Conservation (phyloP, 2,113 vertebrate species). For the Phylloscopus trochilus region DNA sequence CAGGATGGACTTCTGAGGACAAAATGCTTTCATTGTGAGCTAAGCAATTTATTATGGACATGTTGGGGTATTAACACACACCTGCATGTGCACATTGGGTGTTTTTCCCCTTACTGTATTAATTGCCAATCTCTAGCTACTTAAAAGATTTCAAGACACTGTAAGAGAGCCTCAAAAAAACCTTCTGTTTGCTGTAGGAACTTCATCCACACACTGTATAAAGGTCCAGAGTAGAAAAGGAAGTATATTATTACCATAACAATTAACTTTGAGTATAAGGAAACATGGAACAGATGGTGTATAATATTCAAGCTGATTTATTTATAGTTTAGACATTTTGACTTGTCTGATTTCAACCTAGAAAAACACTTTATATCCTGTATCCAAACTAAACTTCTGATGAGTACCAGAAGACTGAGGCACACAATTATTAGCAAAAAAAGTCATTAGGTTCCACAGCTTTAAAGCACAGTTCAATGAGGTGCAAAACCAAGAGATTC, state of each 20-base stretch:
- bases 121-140: neutral
- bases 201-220: neutral
- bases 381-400: neutral
- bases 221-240: neutral
- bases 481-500: neutral
- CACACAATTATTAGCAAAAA: neutral
- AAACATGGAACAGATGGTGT: neutral
- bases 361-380: neutral
- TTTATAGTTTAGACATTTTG: neutral
- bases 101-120: neutral
- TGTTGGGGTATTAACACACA: fast-evolving
- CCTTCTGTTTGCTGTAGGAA: neutral
- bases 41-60: neutral
- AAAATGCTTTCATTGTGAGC: neutral
- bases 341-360: neutral
- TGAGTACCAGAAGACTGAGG: neutral
- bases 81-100: fast-evolving
- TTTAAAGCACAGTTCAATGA: neutral
- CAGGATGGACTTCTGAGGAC: neutral
- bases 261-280: neutral
- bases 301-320: neutral
- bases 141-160: neutral
- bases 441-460: neutral
- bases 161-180: neutral
- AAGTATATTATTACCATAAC: neutral